Percentiles rank a stretch among this genome's conserved stretches.
phyloP scores from a whole-genome alignment of 30 jellyfish, hydroid and myxozoan species.

The Cassiopea andromeda region DNA sequence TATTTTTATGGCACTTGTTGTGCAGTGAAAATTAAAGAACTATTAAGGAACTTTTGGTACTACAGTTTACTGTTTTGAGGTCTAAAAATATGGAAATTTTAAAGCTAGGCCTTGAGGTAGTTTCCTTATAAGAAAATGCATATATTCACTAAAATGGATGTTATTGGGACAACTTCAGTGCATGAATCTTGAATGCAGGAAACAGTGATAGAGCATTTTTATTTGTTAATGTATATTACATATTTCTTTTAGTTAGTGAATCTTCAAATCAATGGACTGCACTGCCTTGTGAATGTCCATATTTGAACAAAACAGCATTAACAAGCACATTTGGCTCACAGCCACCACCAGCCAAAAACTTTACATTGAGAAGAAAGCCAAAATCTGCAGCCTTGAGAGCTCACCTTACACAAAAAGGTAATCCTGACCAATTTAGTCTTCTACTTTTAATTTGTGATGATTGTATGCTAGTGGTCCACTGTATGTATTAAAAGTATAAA shows the following conservation, averaged over 20 bases:
- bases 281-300: constrained; percentile 90
- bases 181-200: too few species aligned
- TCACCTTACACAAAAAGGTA: constrained; percentile 95
- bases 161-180: too few species aligned
- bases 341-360: constrained; percentile 90
- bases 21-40: too few species aligned
- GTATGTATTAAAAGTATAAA: too few species aligned
- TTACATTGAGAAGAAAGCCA: constrained; percentile 93
- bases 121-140: too few species aligned
- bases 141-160: too few species aligned
- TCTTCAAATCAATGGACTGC: constrained; percentile 30
- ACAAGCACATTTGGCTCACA: constrained; percentile 56
- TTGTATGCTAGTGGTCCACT: too few species aligned
- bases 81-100: too few species aligned
- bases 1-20: too few species aligned
- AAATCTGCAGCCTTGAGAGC: constrained; percentile 99
- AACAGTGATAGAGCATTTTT: not conserved
- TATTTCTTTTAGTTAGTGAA: constrained; percentile 29
- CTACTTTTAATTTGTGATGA: not conserved
- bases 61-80: too few species aligned
- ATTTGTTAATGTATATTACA: not conserved
- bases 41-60: too few species aligned
- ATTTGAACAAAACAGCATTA: constrained; percentile 80
- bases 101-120: too few species aligned
- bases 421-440: not conserved